phyloP scores from a whole-genome alignment of 2,888 invertebrate species.

The Beris morrisii region DNA sequence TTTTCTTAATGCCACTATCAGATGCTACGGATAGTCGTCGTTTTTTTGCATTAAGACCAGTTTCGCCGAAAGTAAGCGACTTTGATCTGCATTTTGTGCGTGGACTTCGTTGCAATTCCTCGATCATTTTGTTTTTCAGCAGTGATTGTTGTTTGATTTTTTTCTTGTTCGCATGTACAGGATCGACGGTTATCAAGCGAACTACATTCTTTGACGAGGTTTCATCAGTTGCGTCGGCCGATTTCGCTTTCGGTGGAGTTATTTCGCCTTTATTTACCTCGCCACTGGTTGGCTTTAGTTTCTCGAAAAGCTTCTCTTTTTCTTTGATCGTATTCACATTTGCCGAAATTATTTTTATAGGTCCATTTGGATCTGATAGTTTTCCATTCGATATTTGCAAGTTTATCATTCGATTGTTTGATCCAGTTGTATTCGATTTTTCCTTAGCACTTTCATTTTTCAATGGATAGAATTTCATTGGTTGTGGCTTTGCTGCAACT shows the following conservation, averaged over 20 bases:
- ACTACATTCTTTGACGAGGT: neutral
- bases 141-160: slow-evolving; percentile 37
- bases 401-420: slow-evolving; percentile 27
- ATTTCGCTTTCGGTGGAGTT: neutral
- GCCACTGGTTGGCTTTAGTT: neutral
- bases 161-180: slow-evolving; percentile 39
- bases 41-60: slow-evolving; percentile 34
- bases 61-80: slow-evolving; percentile 36
- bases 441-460: neutral
- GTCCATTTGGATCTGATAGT: slow-evolving; percentile 25
- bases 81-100: slow-evolving; percentile 34
- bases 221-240: neutral
- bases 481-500: neutral
- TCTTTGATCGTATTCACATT: slow-evolving; percentile 3
- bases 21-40: slow-evolving; percentile 33
- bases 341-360: slow-evolving; percentile 22
- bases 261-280: neutral
- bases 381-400: slow-evolving; percentile 37
- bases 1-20: slow-evolving; percentile 13
- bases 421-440: neutral
- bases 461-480: neutral
- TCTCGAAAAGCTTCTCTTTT: neutral
- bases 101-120: slow-evolving; percentile 35
- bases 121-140: slow-evolving; percentile 36
- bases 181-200: neutral